Base-by-base conservation (phyloP, 1,140 invertebrate species). In the Neocloeon triangulifer region DNA sequence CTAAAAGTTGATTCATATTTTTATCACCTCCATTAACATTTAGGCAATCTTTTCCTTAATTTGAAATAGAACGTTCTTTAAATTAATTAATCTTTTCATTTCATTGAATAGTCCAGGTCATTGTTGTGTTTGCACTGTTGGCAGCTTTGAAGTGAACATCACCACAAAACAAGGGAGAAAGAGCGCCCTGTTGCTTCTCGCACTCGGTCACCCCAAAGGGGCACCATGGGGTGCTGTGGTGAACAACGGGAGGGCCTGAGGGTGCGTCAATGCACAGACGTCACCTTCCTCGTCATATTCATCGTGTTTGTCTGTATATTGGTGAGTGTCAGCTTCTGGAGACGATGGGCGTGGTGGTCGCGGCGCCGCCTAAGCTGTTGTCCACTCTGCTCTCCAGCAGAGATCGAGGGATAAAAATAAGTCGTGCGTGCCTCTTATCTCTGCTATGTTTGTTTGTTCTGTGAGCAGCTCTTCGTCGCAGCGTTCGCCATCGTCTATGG, bases 401-500 rank as follows among this genome's bases (percentile, higher is more conserved):
- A 26, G 33, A 42, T 38, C 33, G 45, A 32, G 30, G 35, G 34
- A 34, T 36, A 30, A 23, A 19, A 29, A 22, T 19, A 19, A 25
- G 31, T n/a, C 14, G 17, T n/a, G n/a, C n/a, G 32, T 16, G n/a
- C 33, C 23, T 29, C 19, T 19, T 18, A 27, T 33, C 1, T 34
- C 21, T 16, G 30, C 35, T 37, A n/a, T n/a, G n/a, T 30, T 42
- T 36, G 42, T 30, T 50, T 44, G 40, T 37, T 46, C 41, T 43
- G 33, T 37, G 52, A 55, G 16, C 43, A 80, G 77, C 71, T 85
- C 41, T 62, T 81, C 37, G 76, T 91, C 37, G 79, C 81, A 9
- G 72, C 69, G 5, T 88, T 88, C 56, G 77, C 84, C 2, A 70
- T 88, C 48, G 73, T 80, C 6, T 82, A 84, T 56, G 85, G 86